phyloP scores from a whole-genome alignment of 2,113 vertebrate species.

The Monopterus albus region DNA sequence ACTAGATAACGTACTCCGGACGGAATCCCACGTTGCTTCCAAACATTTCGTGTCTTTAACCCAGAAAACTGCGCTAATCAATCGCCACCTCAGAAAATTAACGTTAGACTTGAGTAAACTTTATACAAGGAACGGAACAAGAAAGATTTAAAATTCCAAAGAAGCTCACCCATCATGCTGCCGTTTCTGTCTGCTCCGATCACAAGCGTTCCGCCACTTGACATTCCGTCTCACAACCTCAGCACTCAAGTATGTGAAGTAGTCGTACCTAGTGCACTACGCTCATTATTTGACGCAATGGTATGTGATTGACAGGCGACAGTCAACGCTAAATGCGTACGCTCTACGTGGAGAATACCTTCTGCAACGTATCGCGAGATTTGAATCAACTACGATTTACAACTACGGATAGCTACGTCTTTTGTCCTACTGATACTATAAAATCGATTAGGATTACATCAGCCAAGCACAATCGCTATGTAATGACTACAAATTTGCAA shows the following conservation, averaged over 20 bases:
- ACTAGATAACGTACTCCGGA: neutral
- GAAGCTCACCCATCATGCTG: constrained; percentile 78
- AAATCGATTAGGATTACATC: neutral
- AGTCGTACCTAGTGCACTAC: constrained; percentile 19
- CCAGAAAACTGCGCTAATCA: neutral
- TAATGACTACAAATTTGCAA: neutral
- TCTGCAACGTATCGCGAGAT: constrained; percentile 57
- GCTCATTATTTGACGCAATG: constrained; percentile 57
- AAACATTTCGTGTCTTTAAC: neutral
- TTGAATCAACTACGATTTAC: neutral
- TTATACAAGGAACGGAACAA: neutral
- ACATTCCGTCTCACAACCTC: constrained; percentile 70
- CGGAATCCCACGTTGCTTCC: neutral
- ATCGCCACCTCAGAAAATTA: neutral
- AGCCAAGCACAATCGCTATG: neutral
- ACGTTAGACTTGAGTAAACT: neutral
- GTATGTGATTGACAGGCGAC: neutral
- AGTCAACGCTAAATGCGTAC: constrained; percentile 21
- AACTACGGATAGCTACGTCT: no score
- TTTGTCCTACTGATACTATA: neutral
- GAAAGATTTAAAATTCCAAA: neutral
- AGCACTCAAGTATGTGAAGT: constrained; percentile 2
- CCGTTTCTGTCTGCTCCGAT: constrained; percentile 62
- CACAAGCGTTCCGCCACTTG: constrained; percentile 44
- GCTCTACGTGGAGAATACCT: constrained; percentile 52